A percentile compares a stretch with the other conserved stretches of the same genome.
These are phyloP conservation scores for Scyliorhinus canicula DNA, from an alignment of 2,797 vertebrate genomes.

Conservation along the genomic window DNA sequence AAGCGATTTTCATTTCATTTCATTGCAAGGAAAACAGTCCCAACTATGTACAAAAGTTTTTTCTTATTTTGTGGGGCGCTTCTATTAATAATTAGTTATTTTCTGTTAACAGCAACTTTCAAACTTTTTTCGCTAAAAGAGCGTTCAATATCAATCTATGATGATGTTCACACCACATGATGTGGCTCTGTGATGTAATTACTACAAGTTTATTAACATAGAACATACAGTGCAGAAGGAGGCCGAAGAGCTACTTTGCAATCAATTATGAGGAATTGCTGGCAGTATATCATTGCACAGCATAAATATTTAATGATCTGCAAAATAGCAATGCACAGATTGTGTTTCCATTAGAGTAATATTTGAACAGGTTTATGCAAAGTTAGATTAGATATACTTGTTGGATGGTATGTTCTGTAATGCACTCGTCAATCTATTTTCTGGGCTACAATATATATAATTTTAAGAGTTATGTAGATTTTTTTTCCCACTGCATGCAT, in stretches of 20 bases:
- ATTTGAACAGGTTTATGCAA: background rate
- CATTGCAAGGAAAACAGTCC: too few relatives aligned
- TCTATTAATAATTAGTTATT: background rate
- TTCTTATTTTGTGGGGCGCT: background rate
- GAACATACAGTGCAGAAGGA: too few relatives aligned
- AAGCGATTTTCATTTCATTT: too few relatives aligned
- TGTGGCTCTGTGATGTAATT: background rate
- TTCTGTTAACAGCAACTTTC: background rate
- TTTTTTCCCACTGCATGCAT: background rate
- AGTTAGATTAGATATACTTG: background rate
- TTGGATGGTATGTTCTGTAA: too few relatives aligned
- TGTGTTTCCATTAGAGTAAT: background rate
- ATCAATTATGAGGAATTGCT: background rate
- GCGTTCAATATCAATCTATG: background rate
- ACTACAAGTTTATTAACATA: background rate
- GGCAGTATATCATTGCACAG: background rate
- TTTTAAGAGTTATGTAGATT: background rate
- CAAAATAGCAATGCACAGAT: background rate
- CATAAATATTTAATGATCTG: background rate
- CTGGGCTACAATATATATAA: background rate
- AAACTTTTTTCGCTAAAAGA: background rate
- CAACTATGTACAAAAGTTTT: background rate
- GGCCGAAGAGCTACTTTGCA: background rate
- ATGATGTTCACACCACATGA: background rate
- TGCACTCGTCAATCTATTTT: background rate